Evolutionary conservation across 2,888 invertebrate genomes (phyloP).

Genomic region (Caenorhabditis sp.): DNA sequence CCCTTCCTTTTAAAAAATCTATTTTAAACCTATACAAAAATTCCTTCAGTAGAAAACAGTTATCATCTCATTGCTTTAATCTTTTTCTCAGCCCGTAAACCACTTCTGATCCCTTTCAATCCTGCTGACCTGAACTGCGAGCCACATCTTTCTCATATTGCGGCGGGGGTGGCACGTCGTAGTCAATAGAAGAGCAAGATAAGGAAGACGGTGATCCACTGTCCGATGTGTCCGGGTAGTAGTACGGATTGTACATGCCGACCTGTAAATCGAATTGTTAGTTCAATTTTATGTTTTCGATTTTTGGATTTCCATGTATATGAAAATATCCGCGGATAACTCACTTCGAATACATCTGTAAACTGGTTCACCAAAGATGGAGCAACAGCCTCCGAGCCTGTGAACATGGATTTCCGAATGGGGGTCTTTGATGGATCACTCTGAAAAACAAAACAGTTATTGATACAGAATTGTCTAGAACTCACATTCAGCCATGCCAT

Average conservation of each 20-base stretch:
- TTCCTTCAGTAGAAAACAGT: not conserved
- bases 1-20: too few species aligned
- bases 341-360: conserved; percentile 52
- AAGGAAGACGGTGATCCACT: conserved; percentile 72
- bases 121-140: conserved; percentile 68
- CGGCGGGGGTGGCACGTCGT: conserved; percentile 65
- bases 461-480: conserved; percentile 10
- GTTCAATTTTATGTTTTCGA: not conserved
- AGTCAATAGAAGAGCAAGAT: conserved; percentile 70
- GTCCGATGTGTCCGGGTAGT: conserved; percentile 65
- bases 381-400: conserved; percentile 15
- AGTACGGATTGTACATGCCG: conserved; percentile 57
- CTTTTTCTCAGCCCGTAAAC: not conserved
- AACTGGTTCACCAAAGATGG: conserved; percentile 50
- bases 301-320: too few species aligned
- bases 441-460: conserved; percentile 31
- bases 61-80: not conserved
- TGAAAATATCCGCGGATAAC: not conserved
- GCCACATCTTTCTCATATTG: conserved; percentile 69
- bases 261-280: conserved; percentile 8
- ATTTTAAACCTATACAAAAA: too few species aligned
- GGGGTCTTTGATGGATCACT: conserved; percentile 59
- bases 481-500: conserved; percentile 80
- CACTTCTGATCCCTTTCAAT: conserved; percentile 6
- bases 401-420: conserved; percentile 49